Evolutionary conservation across 1,140 invertebrate genomes (phyloP).

Genomic region (Formica exsecta): DNA sequence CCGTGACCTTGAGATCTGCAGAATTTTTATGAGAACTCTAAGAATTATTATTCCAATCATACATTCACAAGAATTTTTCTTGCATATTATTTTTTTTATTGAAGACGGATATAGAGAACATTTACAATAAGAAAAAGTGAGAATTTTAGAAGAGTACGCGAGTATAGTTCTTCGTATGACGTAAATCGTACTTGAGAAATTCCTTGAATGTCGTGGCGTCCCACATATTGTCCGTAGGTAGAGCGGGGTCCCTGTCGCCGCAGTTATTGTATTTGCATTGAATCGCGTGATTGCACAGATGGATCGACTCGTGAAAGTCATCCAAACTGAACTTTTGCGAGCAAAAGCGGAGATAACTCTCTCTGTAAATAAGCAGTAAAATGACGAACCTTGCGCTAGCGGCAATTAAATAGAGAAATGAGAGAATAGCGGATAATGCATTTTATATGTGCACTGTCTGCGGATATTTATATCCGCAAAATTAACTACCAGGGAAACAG

Average conservation of each 20-base stretch:
- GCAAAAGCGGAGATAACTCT: constrained; percentile 97
- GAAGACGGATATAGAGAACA: not conserved
- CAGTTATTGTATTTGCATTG: constrained; percentile 96
- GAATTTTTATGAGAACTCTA: not conserved
- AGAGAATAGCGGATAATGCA: not conserved
- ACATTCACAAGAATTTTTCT: not conserved
- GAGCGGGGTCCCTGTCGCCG: constrained; percentile 90
- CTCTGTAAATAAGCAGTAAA: constrained; percentile 86
- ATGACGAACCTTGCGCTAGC: constrained; percentile 17
- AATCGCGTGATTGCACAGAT: constrained; percentile 97
- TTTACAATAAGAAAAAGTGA: not conserved
- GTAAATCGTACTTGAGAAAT: constrained; percentile 81
- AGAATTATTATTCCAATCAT: not conserved
- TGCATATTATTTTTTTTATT: not conserved
- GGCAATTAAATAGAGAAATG: constrained; percentile 47
- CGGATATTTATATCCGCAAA: constrained; percentile 35
- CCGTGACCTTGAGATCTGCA: constrained; percentile 88
- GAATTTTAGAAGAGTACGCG: not conserved
- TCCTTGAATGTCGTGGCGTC: constrained; percentile 84
- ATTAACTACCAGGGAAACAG: not conserved
- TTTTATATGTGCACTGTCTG: not conserved
- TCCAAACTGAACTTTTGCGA: constrained; percentile 95
- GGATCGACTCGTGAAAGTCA: constrained; percentile 97
- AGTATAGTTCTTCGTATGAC: not conserved
- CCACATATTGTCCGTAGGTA: constrained; percentile 91